phyloP scores from a whole-genome alignment of 2,888 invertebrate species.

The Myopa tessellatipennis region DNA sequence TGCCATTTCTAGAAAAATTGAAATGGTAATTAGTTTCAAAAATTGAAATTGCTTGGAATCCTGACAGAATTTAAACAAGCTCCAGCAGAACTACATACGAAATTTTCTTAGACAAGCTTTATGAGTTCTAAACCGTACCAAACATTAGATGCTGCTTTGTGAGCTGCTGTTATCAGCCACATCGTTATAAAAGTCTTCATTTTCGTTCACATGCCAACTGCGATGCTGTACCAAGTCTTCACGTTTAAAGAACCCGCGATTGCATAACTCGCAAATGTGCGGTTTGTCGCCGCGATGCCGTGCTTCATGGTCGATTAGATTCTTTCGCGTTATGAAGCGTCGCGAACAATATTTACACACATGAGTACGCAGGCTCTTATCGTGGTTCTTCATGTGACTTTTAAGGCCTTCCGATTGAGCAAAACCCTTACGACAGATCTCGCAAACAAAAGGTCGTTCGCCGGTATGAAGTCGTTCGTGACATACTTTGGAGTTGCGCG shows the following conservation, averaged over 20 bases:
- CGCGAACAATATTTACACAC: constrained; percentile 52
- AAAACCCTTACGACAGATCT: constrained; percentile 50
- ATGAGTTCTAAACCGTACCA: too few relatives aligned
- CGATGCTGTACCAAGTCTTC: constrained; percentile 47
- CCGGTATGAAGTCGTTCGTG: constrained; percentile 59
- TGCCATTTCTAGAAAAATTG: too few relatives aligned
- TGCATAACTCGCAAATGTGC: constrained; percentile 53
- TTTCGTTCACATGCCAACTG: constrained; percentile 17
- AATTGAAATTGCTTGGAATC: too few relatives aligned
- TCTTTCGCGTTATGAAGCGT: constrained; percentile 54
- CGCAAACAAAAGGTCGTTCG: constrained; percentile 50
- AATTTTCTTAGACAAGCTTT: too few relatives aligned
- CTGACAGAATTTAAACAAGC: too few relatives aligned
- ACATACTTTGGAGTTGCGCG: constrained; percentile 59
- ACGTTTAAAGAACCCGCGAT: constrained; percentile 48
- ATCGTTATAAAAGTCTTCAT: not conserved
- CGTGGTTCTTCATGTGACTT: constrained; percentile 57
- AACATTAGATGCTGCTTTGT: not conserved
- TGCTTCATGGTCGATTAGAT: constrained; percentile 53
- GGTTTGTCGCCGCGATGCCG: constrained; percentile 55
- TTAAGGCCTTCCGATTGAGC: constrained; percentile 51
- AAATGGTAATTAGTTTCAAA: too few relatives aligned
- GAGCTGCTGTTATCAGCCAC: constrained; percentile 33
- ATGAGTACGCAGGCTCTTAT: constrained; percentile 51
- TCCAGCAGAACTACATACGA: too few relatives aligned